A percentile compares a stretch with the other conserved stretches of the same genome.
Evolutionary conservation across 2,113 vertebrate genomes (phyloP).

Genomic region (Cavia aperea): DNA sequence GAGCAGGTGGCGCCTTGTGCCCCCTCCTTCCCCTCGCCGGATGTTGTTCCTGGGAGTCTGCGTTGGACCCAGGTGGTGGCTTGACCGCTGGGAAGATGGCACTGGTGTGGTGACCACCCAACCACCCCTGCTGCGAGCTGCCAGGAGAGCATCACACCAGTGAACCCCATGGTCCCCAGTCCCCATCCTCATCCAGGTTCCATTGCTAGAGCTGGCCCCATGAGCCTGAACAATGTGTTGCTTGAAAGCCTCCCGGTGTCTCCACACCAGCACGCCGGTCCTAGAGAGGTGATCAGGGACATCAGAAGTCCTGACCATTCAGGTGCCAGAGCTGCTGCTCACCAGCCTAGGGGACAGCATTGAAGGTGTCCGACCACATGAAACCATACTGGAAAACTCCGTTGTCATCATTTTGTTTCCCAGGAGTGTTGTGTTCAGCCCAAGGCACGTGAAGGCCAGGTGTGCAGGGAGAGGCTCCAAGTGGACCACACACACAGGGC

Average conservation of each 20-base stretch:
- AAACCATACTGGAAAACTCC: not conserved
- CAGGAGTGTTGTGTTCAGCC: not conserved
- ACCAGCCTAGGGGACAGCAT: not conserved
- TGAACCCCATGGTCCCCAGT: not conserved
- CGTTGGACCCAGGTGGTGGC: not conserved
- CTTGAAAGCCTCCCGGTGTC: not conserved
- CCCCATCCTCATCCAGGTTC: not conserved
- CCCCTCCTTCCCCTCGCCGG: not conserved
- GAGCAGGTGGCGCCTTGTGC: not conserved
- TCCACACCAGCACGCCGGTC: not conserved
- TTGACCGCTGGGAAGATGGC: not conserved
- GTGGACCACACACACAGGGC: not conserved
- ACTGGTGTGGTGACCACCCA: not conserved
- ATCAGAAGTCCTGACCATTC: not conserved
- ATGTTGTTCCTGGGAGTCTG: not conserved
- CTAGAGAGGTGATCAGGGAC: not conserved
- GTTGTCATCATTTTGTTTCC: not conserved
- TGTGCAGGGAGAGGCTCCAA: not conserved
- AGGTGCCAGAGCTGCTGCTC: not conserved
- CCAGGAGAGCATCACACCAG: not conserved
- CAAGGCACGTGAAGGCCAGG: not conserved
- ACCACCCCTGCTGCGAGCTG: not conserved
- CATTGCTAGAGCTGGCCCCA: not conserved
- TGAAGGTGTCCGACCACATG: not conserved
- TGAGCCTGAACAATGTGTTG: too few species aligned